phyloP scores from a whole-genome alignment of 2,113 vertebrate species.

The Heterocephalus glaber region DNA sequence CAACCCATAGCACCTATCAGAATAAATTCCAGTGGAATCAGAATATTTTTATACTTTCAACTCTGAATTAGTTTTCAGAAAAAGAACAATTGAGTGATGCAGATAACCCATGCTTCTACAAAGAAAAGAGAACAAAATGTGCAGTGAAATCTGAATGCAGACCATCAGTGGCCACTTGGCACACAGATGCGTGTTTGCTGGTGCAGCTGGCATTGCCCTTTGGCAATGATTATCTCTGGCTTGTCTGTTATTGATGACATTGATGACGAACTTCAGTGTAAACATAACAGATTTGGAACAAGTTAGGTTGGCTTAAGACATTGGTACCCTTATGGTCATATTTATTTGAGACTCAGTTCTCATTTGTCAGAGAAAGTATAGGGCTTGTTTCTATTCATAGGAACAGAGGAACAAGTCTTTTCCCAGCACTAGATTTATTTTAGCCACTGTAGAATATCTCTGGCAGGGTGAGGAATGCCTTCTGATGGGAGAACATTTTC shows the following conservation, averaged over 20 bases:
- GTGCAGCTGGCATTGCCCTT: neutral
- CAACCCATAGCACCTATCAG: too few species aligned
- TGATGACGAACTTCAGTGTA: conserved; percentile 51
- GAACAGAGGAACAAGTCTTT: neutral
- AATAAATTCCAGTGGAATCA: neutral
- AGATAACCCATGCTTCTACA: neutral
- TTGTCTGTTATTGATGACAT: conserved; percentile 3
- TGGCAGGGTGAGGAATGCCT: neutral
- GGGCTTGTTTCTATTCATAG: neutral
- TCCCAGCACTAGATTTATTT: neutral
- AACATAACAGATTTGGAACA: conserved; percentile 14
- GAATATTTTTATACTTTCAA: neutral
- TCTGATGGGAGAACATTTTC: neutral
- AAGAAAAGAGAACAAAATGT: neutral
- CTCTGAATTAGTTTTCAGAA: neutral
- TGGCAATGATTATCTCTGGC: neutral
- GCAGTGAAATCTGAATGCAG: neutral
- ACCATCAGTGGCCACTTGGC: neutral
- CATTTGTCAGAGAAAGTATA: conserved; percentile 59
- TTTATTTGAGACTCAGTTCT: conserved; percentile 51
- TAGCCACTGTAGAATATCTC: neutral
- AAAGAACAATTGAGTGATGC: neutral
- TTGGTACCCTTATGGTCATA: neutral
- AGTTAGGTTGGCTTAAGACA: conserved; percentile 37
- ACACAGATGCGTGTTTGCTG: neutral